These are phyloP conservation scores for Achatina immaculata DNA, from an alignment of 1,140 invertebrate genomes.

Conservation along the genomic window DNA sequence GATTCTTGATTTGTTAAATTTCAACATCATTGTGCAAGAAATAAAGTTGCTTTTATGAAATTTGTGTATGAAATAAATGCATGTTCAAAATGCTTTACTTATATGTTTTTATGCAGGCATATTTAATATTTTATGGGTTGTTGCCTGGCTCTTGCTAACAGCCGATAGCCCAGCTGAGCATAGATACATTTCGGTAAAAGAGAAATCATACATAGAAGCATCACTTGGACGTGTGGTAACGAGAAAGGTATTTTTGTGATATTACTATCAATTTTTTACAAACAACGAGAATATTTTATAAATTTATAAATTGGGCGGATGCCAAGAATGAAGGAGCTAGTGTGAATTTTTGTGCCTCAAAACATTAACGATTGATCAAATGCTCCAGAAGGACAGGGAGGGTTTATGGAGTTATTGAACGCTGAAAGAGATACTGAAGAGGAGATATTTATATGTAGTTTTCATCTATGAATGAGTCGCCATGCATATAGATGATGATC, in stretches of 20 bases:
- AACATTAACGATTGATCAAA: too few relatives aligned
- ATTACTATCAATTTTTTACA: not conserved
- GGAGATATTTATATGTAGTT: too few relatives aligned
- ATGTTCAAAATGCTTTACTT: too few relatives aligned
- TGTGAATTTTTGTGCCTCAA: too few relatives aligned
- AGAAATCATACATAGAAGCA: slow-evolving; percentile 52
- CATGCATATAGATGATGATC: too few relatives aligned
- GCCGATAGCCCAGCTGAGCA: slow-evolving; percentile 52
- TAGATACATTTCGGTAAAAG: slow-evolving; percentile 45
- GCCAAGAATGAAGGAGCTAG: not conserved
- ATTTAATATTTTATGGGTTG: slow-evolving; percentile 45
- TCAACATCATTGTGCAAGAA: not conserved
- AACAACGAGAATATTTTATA: not conserved
- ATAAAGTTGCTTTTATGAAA: not conserved
- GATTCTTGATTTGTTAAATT: not conserved
- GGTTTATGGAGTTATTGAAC: too few relatives aligned
- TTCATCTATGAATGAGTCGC: too few relatives aligned
- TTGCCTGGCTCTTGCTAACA: slow-evolving; percentile 47
- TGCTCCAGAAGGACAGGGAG: too few relatives aligned
- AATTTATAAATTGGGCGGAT: not conserved
- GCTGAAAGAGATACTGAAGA: too few relatives aligned
- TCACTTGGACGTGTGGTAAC: slow-evolving; percentile 39
- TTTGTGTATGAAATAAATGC: too few relatives aligned
- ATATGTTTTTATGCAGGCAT: slow-evolving; percentile 26
- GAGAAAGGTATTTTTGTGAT: slow-evolving; percentile 30